These are phyloP conservation scores for Hipposideros armiger DNA, from an alignment of 2,113 vertebrate species.

Conservation along the genomic window DNA sequence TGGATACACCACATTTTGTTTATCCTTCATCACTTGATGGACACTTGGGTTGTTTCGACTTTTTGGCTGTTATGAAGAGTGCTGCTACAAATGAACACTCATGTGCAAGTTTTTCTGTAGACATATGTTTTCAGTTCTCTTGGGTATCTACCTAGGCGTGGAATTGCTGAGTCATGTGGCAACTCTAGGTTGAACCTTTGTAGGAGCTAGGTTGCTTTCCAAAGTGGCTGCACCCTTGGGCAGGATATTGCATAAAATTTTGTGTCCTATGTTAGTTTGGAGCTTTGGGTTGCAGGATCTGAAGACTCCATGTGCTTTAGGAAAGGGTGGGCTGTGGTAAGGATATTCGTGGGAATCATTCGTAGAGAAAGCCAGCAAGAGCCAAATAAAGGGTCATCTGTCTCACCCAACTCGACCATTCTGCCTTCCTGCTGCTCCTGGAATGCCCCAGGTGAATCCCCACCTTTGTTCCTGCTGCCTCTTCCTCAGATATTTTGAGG, in stretches of 20 bases:
- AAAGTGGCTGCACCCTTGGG: neutral
- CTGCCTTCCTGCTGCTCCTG: neutral
- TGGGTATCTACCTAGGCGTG: neutral
- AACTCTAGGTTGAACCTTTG: neutral
- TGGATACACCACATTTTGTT: neutral
- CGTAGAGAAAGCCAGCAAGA: neutral
- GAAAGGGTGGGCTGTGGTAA: neutral
- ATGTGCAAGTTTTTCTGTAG: too few relatives aligned
- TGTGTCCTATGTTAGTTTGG: neutral
- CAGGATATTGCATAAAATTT: neutral
- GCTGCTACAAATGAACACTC: neutral
- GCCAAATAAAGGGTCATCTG: neutral
- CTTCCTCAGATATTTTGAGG: neutral
- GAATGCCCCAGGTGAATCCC: neutral
- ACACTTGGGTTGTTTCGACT: neutral
- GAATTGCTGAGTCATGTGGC: neutral
- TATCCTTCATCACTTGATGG: neutral
- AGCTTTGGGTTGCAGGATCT: neutral
- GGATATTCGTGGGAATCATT: neutral
- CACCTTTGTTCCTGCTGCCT: neutral
- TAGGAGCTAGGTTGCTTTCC: neutral
- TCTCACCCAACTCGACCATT: neutral
- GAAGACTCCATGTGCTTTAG: neutral
- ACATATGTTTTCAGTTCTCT: neutral
- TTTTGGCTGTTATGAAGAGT: neutral